These are phyloP conservation scores for Netelia virgata DNA, from an alignment of 2,888 invertebrate species.

Conservation along the genomic window DNA sequence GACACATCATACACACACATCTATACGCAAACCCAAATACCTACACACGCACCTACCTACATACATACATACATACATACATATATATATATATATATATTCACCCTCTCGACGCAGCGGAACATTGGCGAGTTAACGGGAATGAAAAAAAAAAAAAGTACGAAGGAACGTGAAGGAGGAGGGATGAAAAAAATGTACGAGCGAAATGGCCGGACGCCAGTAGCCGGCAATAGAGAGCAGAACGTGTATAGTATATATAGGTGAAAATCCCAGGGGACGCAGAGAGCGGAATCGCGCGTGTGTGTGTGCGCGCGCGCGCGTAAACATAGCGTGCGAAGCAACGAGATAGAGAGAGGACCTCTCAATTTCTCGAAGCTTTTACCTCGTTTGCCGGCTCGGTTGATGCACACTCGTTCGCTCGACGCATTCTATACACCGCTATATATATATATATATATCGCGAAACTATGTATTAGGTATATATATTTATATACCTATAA, in stretches of 20 bases:
- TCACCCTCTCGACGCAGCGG: neutral
- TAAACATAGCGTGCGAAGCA: constrained; percentile 28
- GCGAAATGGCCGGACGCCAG: constrained; percentile 50
- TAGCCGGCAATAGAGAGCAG: constrained; percentile 31
- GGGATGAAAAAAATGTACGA: constrained; percentile 30
- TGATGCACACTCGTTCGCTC: constrained; percentile 54
- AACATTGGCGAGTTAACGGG: constrained; percentile 42
- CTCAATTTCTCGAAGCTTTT: constrained; percentile 67
- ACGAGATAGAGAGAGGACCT: constrained; percentile 44
- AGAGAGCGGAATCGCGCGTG: neutral
- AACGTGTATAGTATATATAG: neutral
- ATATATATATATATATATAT: neutral
- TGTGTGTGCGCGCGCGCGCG: neutral
- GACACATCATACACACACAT: neutral
- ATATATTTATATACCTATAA: constrained; percentile 44
- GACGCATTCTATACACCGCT: constrained; percentile 36
- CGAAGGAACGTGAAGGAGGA: constrained; percentile 32
- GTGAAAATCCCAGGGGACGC: constrained; percentile 21
- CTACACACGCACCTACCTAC: neutral
- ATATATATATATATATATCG: neutral
- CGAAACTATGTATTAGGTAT: neutral
- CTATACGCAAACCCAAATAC: neutral
- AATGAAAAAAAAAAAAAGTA: constrained; percentile 42
- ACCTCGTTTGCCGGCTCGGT: constrained; percentile 60
- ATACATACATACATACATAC: neutral